Evolutionary conservation across 2,113 vertebrate genomes (phyloP), one percentile per base, ranked within the genome.

Genomic region (Rostratula benghalensis): DNA sequence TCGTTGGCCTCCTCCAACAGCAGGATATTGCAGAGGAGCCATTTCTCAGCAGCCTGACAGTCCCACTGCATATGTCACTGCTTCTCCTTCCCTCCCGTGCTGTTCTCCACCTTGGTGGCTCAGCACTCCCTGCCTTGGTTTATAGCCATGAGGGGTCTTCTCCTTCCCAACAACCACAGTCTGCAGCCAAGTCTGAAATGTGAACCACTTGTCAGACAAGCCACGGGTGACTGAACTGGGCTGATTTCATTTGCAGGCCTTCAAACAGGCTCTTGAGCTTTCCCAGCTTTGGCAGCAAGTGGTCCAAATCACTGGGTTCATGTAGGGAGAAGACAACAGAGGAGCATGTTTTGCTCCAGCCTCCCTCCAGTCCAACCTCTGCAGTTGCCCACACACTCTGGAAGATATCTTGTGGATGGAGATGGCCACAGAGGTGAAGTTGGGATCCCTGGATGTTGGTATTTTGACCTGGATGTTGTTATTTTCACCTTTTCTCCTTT

Each of bases 291-390:
- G 33, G 43, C 39, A 76, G 50, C 35, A 69, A 76, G 69, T 33
- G 70, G 43, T 23, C 28, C 5, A 1, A 51, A 23, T 37, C 74
- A 51, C 13, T 0, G 4, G 4, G 20, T 11, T 37, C 1, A 1
- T 4, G 1, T 4, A 31, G 13, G 60, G 41, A 39, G 35, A 65
- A 63, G n/a, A 37, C 0, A 1, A 31, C 45, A 71, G 68, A 51
- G 35, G 28, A 61, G 35, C 0, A 0, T 24, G 3, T 20, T 21
- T 68, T 4, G 1, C 45, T 60, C 20, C 81, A 65, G 31, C 56
- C 39, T 28, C 46, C 24, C 15, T 63, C 43, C 3, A 4, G 25
- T 28, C 70, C 5, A 1, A 13, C 45, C 25, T 25, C 71, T 74
- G 64, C 53, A 77, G 48, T 53, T 85, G 37, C 25, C 53, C 59